These are phyloP conservation scores for Caenorhabditis angaria DNA, from an alignment of 2,888 invertebrate genomes.

Conservation along the genomic window DNA sequence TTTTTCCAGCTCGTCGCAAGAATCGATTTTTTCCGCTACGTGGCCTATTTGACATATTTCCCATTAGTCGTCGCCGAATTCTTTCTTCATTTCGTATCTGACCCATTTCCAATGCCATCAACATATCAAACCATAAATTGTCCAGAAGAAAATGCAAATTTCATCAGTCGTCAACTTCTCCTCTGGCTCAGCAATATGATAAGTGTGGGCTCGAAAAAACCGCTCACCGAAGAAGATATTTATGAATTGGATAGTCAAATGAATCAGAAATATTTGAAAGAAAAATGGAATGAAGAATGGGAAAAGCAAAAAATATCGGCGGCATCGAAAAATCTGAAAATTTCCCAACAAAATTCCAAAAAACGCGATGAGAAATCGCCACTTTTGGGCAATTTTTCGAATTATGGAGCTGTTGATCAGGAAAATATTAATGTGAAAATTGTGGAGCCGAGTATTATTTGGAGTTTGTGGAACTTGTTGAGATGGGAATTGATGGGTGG, in stretches of 20 bases:
- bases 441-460: constrained; percentile 60
- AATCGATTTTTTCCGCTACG: constrained; percentile 61
- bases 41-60: constrained; percentile 65
- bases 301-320: constrained; percentile 27
- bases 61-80: constrained; percentile 62
- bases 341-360: constrained; percentile 9
- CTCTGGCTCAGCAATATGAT: constrained; percentile 64
- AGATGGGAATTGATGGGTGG: constrained; percentile 65
- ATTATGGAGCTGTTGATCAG: constrained; percentile 31
- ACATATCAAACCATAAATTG: constrained; percentile 25
- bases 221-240: constrained; percentile 61
- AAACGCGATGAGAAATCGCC: constrained; percentile 21
- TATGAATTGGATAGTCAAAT: constrained; percentile 61
- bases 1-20: constrained; percentile 59
- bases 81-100: constrained; percentile 61
- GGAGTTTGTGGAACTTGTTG: constrained; percentile 59
- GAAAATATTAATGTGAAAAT: not conserved
- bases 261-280: constrained; percentile 53
- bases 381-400: constrained; percentile 24
- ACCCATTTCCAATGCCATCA: constrained; percentile 49
- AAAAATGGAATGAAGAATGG: constrained; percentile 60
- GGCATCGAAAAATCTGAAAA: constrained; percentile 11
- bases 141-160: constrained; percentile 65
- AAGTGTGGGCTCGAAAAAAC: constrained; percentile 53
- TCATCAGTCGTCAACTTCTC: constrained; percentile 63